Evolutionary conservation across 2,888 invertebrate genomes (phyloP).

Genomic region (Lacanobia oleracea): DNA sequence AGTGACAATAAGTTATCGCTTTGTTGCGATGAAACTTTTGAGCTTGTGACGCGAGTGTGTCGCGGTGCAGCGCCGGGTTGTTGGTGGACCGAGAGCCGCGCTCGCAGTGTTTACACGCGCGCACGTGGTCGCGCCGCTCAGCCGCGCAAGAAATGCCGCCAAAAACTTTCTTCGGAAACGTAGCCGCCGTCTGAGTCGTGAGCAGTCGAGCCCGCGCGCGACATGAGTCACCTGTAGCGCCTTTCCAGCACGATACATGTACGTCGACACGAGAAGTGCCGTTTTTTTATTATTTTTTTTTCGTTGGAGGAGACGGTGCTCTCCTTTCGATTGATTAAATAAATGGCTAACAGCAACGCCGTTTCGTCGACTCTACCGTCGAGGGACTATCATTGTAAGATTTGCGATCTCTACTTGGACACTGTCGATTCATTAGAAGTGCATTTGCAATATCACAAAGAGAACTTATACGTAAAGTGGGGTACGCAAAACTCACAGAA

Average conservation of each 20-base stretch:
- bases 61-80: constrained; percentile 53
- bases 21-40: constrained; percentile 74
- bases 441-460: constrained; percentile 95
- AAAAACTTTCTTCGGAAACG: constrained; percentile 88
- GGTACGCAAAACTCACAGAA: constrained; percentile 90
- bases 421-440: constrained; percentile 94
- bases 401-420: constrained; percentile 94
- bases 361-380: constrained; percentile 90
- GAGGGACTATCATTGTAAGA: constrained; percentile 93
- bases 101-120: constrained; percentile 83
- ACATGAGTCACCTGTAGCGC: constrained; percentile 87
- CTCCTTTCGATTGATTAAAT: constrained; percentile 87
- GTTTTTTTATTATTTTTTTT: constrained; percentile 89
- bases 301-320: constrained; percentile 89
- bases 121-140: constrained; percentile 85
- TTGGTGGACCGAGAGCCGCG: constrained; percentile 55
- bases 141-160: constrained; percentile 88
- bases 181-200: constrained; percentile 80
- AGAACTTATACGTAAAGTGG: constrained; percentile 94
- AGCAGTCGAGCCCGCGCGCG: constrained; percentile 75
- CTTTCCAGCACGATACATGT: constrained; percentile 86
- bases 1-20: constrained; percentile 75
- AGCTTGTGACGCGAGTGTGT: constrained; percentile 67
- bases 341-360: constrained; percentile 90
- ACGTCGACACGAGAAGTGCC: constrained; percentile 82